A percentile compares a stretch with the other conserved stretches of the same genome.
Evolutionary conservation across 2,888 invertebrate genomes (phyloP).

Genomic region (Pharmacophagus antenor): DNA sequence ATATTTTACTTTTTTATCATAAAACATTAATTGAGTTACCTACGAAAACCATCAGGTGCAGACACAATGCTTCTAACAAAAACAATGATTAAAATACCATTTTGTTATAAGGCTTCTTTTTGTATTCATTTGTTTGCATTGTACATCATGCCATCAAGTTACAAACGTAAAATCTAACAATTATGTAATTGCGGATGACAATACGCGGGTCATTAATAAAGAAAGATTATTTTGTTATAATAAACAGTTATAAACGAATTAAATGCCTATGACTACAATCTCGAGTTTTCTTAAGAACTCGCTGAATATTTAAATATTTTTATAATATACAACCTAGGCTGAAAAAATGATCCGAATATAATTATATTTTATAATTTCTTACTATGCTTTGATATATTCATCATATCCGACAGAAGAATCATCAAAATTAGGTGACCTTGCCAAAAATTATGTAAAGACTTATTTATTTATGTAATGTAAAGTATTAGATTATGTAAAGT

Average conservation of each 20-base stretch:
- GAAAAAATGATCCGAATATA: too few species aligned
- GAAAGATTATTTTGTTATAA: neutral
- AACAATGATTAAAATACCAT: constrained; percentile 29
- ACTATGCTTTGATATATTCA: too few species aligned
- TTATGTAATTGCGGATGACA: constrained; percentile 22
- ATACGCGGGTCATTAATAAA: neutral
- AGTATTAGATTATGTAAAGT: too few species aligned
- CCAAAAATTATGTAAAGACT: too few species aligned
- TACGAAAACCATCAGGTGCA: constrained; percentile 27
- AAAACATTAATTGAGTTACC: constrained; percentile 5
- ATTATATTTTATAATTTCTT: too few species aligned
- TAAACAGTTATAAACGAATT: neutral
- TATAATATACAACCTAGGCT: too few species aligned
- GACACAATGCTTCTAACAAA: constrained; percentile 25
- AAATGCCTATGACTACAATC: neutral
- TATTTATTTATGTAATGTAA: too few species aligned
- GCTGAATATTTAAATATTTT: too few species aligned
- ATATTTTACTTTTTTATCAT: neutral
- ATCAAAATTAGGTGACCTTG: too few species aligned
- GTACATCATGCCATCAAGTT: constrained; percentile 21
- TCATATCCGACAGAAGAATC: too few species aligned
- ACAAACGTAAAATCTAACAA: constrained; percentile 3
- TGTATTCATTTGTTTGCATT: constrained; percentile 25
- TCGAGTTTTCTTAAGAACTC: too few species aligned
- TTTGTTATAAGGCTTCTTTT: constrained; percentile 24